phyloP scores from a whole-genome alignment of 2,888 invertebrate genomes.

The Synanthedon formicaeformis region DNA sequence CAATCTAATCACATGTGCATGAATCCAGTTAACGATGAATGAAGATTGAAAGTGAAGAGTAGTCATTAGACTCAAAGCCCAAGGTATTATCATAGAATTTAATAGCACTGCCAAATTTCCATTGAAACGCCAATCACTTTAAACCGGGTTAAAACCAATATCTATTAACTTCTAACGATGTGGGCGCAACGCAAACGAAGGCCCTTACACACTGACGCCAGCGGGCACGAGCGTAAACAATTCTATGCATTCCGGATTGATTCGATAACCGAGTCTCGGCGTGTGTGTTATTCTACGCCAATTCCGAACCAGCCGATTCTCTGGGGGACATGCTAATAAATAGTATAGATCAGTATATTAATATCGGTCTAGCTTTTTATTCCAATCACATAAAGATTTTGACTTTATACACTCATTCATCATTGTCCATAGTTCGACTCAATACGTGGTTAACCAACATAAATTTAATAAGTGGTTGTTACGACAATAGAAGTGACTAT shows the following conservation, averaged over 20 bases:
- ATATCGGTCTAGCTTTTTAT: no score
- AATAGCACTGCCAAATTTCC: background rate
- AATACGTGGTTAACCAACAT: no score
- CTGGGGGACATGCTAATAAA: slow-evolving; percentile 6
- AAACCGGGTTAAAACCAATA: slow-evolving; percentile 2
- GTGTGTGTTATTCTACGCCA: slow-evolving; percentile 29
- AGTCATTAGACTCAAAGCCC: background rate
- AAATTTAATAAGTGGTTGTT: no score
- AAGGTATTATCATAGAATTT: background rate
- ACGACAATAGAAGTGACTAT: no score
- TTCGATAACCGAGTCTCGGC: slow-evolving; percentile 26
- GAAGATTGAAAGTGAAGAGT: no score
- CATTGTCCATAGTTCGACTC: no score
- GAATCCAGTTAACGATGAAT: no score
- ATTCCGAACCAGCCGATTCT: slow-evolving; percentile 16
- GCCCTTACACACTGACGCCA: slow-evolving; percentile 9
- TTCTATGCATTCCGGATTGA: slow-evolving; percentile 59
- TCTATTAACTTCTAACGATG: slow-evolving; percentile 7
- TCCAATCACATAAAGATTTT: no score
- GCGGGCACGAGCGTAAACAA: slow-evolving; percentile 29
- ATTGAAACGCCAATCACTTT: background rate
- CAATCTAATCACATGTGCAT: no score
- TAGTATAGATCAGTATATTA: background rate
- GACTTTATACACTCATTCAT: no score
- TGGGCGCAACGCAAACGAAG: slow-evolving; percentile 6